phyloP scores from a whole-genome alignment of 2,888 invertebrate species.

The Lithophane socia region DNA sequence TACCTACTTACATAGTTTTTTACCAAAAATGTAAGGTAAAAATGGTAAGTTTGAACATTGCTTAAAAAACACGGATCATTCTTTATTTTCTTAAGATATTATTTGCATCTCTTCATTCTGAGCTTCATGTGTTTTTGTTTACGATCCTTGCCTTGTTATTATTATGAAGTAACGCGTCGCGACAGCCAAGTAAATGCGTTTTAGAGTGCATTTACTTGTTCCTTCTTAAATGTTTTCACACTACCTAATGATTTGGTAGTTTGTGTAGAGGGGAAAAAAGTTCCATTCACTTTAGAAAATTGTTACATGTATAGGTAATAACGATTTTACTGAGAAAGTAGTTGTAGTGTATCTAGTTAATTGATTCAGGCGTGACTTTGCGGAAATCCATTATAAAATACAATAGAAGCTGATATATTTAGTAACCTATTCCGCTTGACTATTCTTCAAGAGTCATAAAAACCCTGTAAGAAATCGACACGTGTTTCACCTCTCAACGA shows the following conservation, averaged over 20 bases:
- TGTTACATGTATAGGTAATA: constrained; percentile 2
- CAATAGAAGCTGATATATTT: too few relatives aligned
- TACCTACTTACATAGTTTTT: not conserved
- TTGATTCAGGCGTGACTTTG: too few relatives aligned
- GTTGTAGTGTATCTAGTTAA: too few relatives aligned
- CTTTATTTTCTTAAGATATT: not conserved
- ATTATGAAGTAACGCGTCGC: not conserved
- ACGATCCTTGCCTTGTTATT: not conserved
- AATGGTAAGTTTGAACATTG: not conserved
- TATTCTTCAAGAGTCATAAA: too few relatives aligned
- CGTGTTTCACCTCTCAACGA: too few relatives aligned
- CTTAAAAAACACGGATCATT: not conserved
- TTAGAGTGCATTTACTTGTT: constrained; percentile 58
- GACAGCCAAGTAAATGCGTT: constrained; percentile 37
- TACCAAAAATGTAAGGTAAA: not conserved
- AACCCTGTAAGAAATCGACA: too few relatives aligned
- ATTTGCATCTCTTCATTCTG: not conserved
- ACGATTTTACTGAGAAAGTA: not conserved
- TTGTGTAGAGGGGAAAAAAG: not conserved
- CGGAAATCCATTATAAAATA: too few relatives aligned
- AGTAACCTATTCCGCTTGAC: too few relatives aligned
- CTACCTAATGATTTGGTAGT: constrained; percentile 28
- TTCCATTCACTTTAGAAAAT: constrained; percentile 11
- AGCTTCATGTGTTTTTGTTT: constrained; percentile 23
- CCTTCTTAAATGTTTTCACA: constrained; percentile 30